phyloP scores from a whole-genome alignment of 2,888 invertebrate genomes.

The Tenthredo scrophulariae region DNA sequence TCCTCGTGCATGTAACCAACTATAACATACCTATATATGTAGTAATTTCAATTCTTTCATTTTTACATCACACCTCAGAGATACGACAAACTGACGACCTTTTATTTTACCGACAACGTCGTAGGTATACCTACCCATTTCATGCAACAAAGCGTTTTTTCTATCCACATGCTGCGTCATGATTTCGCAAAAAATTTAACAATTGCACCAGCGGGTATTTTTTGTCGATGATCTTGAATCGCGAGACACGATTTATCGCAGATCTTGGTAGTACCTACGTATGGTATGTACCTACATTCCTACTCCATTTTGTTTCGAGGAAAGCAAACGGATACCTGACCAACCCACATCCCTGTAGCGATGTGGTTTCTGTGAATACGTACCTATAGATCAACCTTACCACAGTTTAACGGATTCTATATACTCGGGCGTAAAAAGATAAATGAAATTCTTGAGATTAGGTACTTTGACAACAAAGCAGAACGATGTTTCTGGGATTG shows the following conservation, averaged over 20 bases:
- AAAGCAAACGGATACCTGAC: slow-evolving; percentile 6
- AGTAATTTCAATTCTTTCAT: slow-evolving; percentile 22
- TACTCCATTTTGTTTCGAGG: slow-evolving; percentile 24
- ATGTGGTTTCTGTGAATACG: neutral
- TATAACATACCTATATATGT: neutral
- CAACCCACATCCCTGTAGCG: neutral
- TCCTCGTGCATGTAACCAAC: neutral
- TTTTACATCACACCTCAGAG: slow-evolving; percentile 27
- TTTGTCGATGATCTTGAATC: neutral
- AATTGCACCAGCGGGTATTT: neutral
- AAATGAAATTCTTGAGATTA: neutral
- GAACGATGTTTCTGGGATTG: neutral
- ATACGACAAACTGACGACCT: slow-evolving; percentile 13
- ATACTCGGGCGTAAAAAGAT: slow-evolving; percentile 7
- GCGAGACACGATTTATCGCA: neutral
- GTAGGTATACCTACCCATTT: neutral
- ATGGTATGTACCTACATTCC: neutral
- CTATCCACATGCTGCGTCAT: neutral
- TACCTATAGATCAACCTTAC: neutral
- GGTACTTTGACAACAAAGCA: neutral
- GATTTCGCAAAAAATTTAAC: neutral
- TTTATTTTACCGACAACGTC: slow-evolving; percentile 22
- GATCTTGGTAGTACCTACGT: neutral
- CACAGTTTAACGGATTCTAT: neutral
- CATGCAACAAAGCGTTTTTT: slow-evolving; percentile 17